Evolutionary conservation across 2,888 invertebrate species (phyloP), one percentile per base, ranked within the genome.

Genomic region (Agrochola litura): DNA sequence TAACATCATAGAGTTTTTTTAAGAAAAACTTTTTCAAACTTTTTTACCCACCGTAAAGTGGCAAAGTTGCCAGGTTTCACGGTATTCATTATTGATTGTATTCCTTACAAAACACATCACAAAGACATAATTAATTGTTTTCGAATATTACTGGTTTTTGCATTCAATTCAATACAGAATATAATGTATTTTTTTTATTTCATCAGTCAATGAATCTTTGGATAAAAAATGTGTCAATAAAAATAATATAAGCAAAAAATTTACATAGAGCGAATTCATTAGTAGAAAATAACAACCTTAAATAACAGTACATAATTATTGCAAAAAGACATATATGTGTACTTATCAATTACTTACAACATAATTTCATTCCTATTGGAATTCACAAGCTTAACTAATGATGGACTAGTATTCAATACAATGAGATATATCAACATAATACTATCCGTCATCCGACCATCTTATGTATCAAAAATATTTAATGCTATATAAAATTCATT

Each of bases 391-490:
- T 91, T 92, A 92, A 88, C 89, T 89, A 89, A 91, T 90, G 92
- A 94, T 92, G 92, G 95, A 95, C 95, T 95, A 95, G 95, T 93
- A 92, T 93, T 92, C 88, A 93, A 93, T 93, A 93, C 91, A 93
- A 91, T 89, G 89, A 91, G 90, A 92, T 89, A 91, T 81, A 88
- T 83, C 86, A 90, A 88, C 85, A 88, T 87, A 89, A 88, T 89
- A 91, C 88, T 88, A 90, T 89, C 86, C 88, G 87, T 88, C 80
- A 90, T 89, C 86, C 88, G 87, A 88, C 80, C 86, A 89, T 88
- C 84, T 81, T 86, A 79, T 76, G 84, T 89, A 89, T 89, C 82
- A 89, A 89, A 91, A 90, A 89, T 86, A 88, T 88, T 88, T 77
- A 86, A 65, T 22, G n/a, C 67, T 77, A 79, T 83, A 84, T 65